Conservation (phyloP, 2,888 invertebrate species). For the Hypselothyrea guttata region DNA sequence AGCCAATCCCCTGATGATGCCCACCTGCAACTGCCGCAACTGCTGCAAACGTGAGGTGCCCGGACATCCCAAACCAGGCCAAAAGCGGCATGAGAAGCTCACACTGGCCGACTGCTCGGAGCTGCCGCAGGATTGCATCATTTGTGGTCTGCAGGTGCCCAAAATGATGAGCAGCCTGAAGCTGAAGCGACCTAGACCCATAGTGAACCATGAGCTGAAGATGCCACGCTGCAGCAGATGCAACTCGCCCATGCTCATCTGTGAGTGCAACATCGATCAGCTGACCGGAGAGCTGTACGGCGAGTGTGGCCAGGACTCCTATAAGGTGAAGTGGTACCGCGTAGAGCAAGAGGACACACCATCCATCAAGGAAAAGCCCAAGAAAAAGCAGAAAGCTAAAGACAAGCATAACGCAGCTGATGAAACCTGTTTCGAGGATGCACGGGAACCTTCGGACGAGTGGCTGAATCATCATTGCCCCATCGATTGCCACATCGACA, state of each 20-base stretch:
- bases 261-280: slow-evolving; percentile 74
- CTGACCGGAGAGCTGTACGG: slow-evolving; percentile 62
- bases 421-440: slow-evolving; percentile 33
- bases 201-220: slow-evolving; percentile 56
- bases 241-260: slow-evolving; percentile 69
- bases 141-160: slow-evolving; percentile 65
- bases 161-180: slow-evolving; percentile 11
- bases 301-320: slow-evolving; percentile 78
- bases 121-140: slow-evolving; percentile 49
- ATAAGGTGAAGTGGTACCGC: slow-evolving; percentile 74
- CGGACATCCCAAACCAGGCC: slow-evolving; percentile 33
- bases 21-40: slow-evolving; percentile 48
- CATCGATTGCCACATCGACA: slow-evolving; percentile 61
- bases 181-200: slow-evolving; percentile 36
- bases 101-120: slow-evolving; percentile 42
- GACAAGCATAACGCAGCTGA: not conserved
- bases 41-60: slow-evolving; percentile 53
- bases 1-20: slow-evolving; percentile 49
- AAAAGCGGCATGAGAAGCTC: slow-evolving; percentile 28
- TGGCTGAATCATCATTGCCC: slow-evolving; percentile 75
- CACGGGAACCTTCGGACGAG: slow-evolving; percentile 44
- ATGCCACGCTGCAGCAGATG: slow-evolving; percentile 56
- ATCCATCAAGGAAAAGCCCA: not conserved
- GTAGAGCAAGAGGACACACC: slow-evolving; percentile 42
- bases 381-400: not conserved